phyloP scores from a whole-genome alignment of 2,888 invertebrate genomes.

The Lithophane ornitopus region DNA sequence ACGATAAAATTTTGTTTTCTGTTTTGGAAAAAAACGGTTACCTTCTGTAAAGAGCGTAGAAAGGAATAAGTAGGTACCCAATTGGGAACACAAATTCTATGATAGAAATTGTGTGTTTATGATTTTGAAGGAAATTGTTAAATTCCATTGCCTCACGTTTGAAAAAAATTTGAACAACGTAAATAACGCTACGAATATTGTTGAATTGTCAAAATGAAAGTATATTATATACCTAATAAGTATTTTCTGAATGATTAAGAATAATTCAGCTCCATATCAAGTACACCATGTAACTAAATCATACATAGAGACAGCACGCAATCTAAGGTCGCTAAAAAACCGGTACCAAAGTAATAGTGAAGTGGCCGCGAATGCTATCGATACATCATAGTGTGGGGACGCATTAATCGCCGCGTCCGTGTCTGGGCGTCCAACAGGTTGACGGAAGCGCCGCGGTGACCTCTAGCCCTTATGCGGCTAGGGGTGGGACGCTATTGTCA shows the following conservation, averaged over 20 bases:
- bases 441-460: constrained; percentile 58
- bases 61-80: too few species aligned
- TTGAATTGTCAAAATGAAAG: too few species aligned
- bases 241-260: too few species aligned
- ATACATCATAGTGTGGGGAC: constrained; percentile 64
- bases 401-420: constrained; percentile 64
- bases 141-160: too few species aligned
- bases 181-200: too few species aligned
- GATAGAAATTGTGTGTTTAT: too few species aligned
- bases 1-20: too few species aligned
- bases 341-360: constrained; percentile 36
- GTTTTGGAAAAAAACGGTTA: not conserved
- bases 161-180: too few species aligned
- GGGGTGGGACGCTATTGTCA: constrained; percentile 13
- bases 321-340: constrained; percentile 47
- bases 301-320: not conserved
- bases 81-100: too few species aligned
- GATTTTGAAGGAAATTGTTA: too few species aligned
- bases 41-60: not conserved
- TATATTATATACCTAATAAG: too few species aligned
- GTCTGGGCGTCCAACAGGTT: constrained; percentile 64
- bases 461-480: constrained; percentile 45
- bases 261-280: not conserved
- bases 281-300: constrained; percentile 4
- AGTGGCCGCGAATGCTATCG: constrained; percentile 43